phyloP scores from a whole-genome alignment of 2,113 vertebrate genomes.

The Lepus europaeus region DNA sequence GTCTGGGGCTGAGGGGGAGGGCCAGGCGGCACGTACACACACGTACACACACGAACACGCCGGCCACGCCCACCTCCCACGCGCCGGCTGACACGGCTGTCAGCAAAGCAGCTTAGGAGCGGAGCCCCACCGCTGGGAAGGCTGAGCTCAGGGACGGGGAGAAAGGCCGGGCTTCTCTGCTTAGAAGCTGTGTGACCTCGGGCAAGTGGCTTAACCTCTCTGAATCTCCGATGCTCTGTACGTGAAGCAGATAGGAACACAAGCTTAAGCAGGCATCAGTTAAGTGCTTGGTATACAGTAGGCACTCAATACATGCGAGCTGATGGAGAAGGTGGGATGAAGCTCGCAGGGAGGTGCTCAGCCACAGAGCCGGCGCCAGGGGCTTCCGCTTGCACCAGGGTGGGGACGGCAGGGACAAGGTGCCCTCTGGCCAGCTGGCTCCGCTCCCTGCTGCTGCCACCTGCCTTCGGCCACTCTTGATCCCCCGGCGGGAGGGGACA shows the following conservation, averaged over 20 bases:
- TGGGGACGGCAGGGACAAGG: not conserved
- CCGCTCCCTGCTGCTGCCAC: not conserved
- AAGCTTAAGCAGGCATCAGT: not conserved
- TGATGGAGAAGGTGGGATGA: not conserved
- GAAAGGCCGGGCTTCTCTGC: not conserved
- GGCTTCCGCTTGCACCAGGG: too few relatives aligned
- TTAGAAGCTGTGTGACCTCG: constrained; percentile 29
- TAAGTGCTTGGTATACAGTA: not conserved
- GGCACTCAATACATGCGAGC: not conserved
- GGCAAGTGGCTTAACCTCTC: constrained; percentile 36
- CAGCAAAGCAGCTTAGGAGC: not conserved
- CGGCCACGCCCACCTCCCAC: not conserved
- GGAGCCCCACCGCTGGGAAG: not conserved
- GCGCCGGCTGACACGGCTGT: rapidly evolving
- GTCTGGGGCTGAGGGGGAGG: not conserved
- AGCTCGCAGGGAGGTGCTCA: not conserved
- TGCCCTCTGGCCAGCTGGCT: not conserved
- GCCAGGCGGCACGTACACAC: rapidly evolving
- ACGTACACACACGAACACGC: not conserved
- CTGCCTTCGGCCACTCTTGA: not conserved
- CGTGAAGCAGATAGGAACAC: not conserved
- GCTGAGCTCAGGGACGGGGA: not conserved
- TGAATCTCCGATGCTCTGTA: not conserved
- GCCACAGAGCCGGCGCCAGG: not conserved
- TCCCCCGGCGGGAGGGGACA: not conserved